Base-by-base conservation (phyloP, 2,797 vertebrate species). In the Karalla daura region DNA sequence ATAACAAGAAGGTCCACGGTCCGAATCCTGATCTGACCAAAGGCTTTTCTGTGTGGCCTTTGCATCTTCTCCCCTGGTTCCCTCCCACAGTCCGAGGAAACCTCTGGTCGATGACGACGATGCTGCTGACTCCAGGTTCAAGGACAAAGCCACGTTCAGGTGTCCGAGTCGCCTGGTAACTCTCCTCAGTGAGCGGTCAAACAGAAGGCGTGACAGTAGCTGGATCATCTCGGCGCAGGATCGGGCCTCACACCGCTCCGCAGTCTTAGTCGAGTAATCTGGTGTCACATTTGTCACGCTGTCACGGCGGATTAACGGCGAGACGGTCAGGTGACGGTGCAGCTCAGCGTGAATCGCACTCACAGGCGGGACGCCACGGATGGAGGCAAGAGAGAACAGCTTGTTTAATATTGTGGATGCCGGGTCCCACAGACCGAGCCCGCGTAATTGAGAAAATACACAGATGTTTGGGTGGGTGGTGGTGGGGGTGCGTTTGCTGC, bases 401-500 rank as follows among this genome's bases (percentile, higher is more conserved):
- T 32, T 63, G 32, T 59, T 65, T 43, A 47, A 23, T 43, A 30
- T 43, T 44, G 63, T 21, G 47, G 17, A 33, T 52, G 28, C 41
- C 63, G 18, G 32, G 24, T 65, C 36, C 32, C 53, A 12, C 71
- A 80, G 63, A 69, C 62, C 78, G 55, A 47, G 21, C 24, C 44
- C 37, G 74, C 13, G 27, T 76, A 76, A 84, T 70, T 78, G 60
- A 76, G 69, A 81, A 90, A 90, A 84, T 78, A 90, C 91, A 90
- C 68, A 78, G 51, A 54, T n/a, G n/a, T n/a, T n/a, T n/a, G n/a
- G n/a, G n/a, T n/a, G n/a, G n/a, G n/a, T n/a, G n/a, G n/a, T 45
- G 52, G 72, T 72, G 20, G 73, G 53, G 83, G 24, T 25, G 23
- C 4, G 7, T n/a, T 6, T 41, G 12, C 80, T 60, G 78, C 18